Percentiles rank a stretch among this genome's conserved stretches.
Evolutionary conservation across 1,140 invertebrate genomes (phyloP).

Genomic region (Megalopta genalis): DNA sequence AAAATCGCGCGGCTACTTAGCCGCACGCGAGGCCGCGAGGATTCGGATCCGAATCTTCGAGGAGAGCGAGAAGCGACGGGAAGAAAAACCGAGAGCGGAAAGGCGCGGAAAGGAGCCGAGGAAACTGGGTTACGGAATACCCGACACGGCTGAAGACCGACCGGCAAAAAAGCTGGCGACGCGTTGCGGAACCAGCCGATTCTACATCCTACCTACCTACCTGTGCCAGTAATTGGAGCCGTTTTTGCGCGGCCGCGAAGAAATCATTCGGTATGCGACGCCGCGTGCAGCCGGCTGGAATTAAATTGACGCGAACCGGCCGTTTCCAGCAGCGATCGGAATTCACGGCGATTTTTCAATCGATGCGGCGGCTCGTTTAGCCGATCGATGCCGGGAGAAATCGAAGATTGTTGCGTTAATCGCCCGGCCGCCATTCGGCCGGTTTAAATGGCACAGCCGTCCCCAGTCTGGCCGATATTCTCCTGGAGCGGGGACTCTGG

Average conservation of each 20-base stretch:
- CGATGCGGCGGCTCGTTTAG: background rate
- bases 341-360: background rate
- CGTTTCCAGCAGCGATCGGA: background rate
- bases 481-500: no score
- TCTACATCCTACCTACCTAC: background rate
- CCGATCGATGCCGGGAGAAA: background rate
- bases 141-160: background rate
- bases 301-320: background rate
- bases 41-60: background rate
- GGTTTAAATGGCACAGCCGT: no score
- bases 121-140: conserved; percentile 1
- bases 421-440: background rate
- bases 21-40: background rate
- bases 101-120: background rate
- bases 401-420: conserved; percentile 2
- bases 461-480: no score
- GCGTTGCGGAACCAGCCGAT: background rate
- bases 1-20: background rate
- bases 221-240: background rate
- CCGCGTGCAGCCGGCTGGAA: background rate
- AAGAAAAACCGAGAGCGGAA: no score
- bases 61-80: no score
- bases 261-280: background rate
- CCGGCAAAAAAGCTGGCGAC: no score
- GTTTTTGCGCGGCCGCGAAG: background rate